Evolutionary conservation across 2,888 invertebrate genomes (phyloP).

Genomic region (Allolobophora icterica): DNA sequence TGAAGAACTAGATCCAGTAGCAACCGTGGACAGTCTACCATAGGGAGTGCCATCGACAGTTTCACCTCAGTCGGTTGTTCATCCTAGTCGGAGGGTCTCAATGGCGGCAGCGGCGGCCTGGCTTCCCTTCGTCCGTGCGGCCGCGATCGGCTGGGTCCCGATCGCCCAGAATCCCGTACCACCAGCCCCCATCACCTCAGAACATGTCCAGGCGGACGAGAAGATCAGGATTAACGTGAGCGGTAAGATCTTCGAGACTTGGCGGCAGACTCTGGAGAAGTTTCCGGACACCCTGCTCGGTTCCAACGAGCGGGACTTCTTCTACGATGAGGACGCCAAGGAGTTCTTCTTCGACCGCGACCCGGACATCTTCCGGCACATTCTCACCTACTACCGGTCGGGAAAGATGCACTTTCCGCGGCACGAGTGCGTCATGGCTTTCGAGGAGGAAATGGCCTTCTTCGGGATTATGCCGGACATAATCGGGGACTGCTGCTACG

Average conservation of each 20-base stretch:
- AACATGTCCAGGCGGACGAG: constrained; percentile 77
- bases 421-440: constrained; percentile 97
- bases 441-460: constrained; percentile 98
- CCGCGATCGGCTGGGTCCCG: constrained; percentile 99
- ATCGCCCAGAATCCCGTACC: constrained; percentile 97
- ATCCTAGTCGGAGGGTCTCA: background rate
- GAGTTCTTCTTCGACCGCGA: constrained; percentile 99
- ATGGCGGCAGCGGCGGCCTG: constrained; percentile 99
- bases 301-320: constrained; percentile 97
- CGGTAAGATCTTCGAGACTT: constrained; percentile 90
- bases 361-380: constrained; percentile 95
- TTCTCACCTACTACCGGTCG: constrained; percentile 94
- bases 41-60: background rate
- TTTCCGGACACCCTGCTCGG: constrained; percentile 98
- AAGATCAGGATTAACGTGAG: constrained; percentile 91
- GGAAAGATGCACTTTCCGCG: constrained; percentile 98
- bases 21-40: background rate
- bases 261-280: constrained; percentile 98
- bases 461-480: constrained; percentile 97
- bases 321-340: constrained; percentile 77
- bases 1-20: background rate
- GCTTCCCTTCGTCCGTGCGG: constrained; percentile 99
- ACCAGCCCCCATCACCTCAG: constrained; percentile 84
- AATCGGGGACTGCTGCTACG: constrained; percentile 98
- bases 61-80: background rate